phyloP scores from a whole-genome alignment of 2,113 vertebrate genomes.

The Bothrops jararaca region DNA sequence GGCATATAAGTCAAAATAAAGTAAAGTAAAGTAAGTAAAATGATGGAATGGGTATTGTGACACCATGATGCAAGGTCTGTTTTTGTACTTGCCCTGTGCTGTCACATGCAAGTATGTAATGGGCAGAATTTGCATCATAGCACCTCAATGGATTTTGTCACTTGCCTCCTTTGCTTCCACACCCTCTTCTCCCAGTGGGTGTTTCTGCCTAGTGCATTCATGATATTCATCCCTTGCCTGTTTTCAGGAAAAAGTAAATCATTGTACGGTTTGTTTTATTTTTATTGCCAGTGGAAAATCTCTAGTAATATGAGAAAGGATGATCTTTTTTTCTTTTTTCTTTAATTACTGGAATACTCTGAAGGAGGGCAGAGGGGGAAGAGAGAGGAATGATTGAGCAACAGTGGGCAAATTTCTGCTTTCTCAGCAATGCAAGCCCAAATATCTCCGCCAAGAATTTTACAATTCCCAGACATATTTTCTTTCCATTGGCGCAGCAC shows the following conservation, averaged over 20 bases:
- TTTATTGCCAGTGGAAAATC: background rate
- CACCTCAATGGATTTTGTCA: background rate
- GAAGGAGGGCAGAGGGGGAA: background rate
- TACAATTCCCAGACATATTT: background rate
- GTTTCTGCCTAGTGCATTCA: background rate
- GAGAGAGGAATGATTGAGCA: background rate
- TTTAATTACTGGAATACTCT: background rate
- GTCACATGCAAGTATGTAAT: background rate
- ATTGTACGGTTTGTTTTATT: background rate
- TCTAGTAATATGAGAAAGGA: background rate
- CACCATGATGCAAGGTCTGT: background rate
- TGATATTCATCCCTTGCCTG: background rate
- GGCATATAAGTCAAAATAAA: too few relatives aligned
- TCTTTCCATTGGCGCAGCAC: slow-evolving; percentile 22
- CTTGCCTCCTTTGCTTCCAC: background rate
- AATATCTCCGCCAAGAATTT: background rate
- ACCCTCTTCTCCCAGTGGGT: background rate
- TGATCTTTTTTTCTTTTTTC: background rate
- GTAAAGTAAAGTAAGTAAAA: too few relatives aligned
- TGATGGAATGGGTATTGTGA: background rate
- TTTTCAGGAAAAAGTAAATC: background rate
- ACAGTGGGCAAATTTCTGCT: slow-evolving; percentile 10
- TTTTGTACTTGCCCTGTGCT: background rate
- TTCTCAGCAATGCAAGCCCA: background rate
- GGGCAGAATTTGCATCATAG: background rate